Percentiles rank a stretch among this genome's conserved stretches.
These are phyloP conservation scores for Raphicerus campestris DNA, from an alignment of 2,113 vertebrate genomes.

Conservation along the genomic window DNA sequence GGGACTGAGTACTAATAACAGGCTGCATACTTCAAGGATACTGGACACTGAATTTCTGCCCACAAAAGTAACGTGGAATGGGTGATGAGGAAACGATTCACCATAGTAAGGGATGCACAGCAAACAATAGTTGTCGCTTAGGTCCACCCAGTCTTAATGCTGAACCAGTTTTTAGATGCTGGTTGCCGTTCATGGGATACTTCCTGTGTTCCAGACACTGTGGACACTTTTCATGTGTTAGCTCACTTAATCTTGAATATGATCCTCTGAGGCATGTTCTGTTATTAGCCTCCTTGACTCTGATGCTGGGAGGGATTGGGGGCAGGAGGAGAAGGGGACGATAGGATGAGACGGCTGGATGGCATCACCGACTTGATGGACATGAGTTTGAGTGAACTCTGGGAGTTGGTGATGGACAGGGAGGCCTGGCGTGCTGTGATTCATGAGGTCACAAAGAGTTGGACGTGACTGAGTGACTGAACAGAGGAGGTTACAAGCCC, in stretches of 20 bases:
- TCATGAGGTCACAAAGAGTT: too few species aligned
- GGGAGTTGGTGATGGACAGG: too few species aligned
- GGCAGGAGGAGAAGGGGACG: too few species aligned
- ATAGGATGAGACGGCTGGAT: too few species aligned
- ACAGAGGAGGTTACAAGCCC: not conserved
- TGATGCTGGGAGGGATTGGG: too few species aligned
- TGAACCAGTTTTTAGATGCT: not conserved
- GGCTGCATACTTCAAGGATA: not conserved
- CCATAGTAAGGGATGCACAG: not conserved
- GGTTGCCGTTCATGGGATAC: not conserved
- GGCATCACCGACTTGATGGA: too few species aligned
- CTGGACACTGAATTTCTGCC: not conserved
- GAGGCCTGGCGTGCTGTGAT: too few species aligned
- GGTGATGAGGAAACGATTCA: not conserved
- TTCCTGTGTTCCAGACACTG: not conserved
- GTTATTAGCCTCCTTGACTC: too few species aligned
- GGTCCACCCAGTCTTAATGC: not conserved
- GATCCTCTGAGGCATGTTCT: not conserved
- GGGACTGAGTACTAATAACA: not conserved
- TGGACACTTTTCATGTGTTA: not conserved
- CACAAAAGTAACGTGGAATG: not conserved
- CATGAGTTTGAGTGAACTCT: too few species aligned
- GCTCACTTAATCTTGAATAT: not conserved
- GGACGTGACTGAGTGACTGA: fast-evolving
- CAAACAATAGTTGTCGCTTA: not conserved